Base-by-base conservation (phyloP, 1,140 invertebrate species). In the Chlorops oryzae region DNA sequence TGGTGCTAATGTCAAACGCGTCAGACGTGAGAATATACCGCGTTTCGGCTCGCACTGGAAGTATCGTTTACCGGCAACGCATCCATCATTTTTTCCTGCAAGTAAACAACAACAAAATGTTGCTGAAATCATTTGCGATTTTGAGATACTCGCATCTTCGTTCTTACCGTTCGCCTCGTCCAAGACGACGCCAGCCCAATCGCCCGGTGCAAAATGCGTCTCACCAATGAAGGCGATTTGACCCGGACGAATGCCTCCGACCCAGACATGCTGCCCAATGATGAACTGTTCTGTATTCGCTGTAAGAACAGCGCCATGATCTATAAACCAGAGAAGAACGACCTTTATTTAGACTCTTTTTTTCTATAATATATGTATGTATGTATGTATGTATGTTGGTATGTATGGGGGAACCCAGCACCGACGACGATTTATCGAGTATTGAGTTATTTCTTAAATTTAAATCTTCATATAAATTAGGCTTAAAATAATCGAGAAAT, bases 151-250 rank as follows among this genome's bases (percentile, higher is more conserved):
- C 18, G 9, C n/a, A n/a, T n/a, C n/a, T n/a, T n/a, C n/a, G n/a
- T n/a, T n/a, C 59, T 57, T 74, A 84, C 95, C 96, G 61, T 90
- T 88, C 23, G 92, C 81, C 56, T 93, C 87, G 73, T 98, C 95
- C 47, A 98, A 80, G 27, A 95, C 92, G 47, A 99, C 86, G 32
- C 96, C 96, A 60, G 92, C 94, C 95, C 95, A 98, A 51, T 95
- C 90, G 56, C 95, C 95, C 25, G 88, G 83, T 20, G 90, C 94
- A 74, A 98, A 98, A 66, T 92, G 84, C 27, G 95, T 96, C 70
- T 97, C 94, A n/a, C 96, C 96, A 52, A 98, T 93, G 72, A 90
- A 99, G 22, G 94, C 92, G 56, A 99, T 96, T 61, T 84, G 81
- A 23, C 95, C 96, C 4, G 92, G 86, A 68, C 96, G 96, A n/a